Conservation (phyloP, 2,888 invertebrate genomes). For the Pandemis corylana region DNA sequence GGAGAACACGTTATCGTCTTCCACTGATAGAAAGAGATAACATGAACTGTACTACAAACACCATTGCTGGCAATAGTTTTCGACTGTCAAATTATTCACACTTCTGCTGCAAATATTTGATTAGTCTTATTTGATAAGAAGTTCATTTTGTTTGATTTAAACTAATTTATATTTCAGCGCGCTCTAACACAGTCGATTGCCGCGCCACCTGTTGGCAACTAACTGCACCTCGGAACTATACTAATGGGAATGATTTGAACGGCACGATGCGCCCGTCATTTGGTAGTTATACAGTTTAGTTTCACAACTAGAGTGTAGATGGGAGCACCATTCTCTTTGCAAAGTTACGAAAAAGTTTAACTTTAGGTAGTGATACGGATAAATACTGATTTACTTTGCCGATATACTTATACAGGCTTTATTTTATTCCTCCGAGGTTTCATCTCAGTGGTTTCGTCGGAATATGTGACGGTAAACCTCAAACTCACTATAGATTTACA, state of each 20-base stretch:
- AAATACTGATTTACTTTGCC: no score
- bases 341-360: neutral
- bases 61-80: constrained; percentile 21
- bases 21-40: constrained; percentile 57
- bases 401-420: neutral
- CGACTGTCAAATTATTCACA: constrained; percentile 23
- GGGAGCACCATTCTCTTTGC: constrained; percentile 15
- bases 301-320: constrained; percentile 13
- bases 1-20: constrained; percentile 62
- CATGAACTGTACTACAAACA: constrained; percentile 31
- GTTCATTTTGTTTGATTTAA: constrained; percentile 35
- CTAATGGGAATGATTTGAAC: constrained; percentile 11
- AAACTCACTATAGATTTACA: neutral
- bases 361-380: no score
- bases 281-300: constrained; percentile 16
- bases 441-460: neutral
- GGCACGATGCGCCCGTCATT: neutral
- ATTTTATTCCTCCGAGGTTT: no score
- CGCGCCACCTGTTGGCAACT: constrained; percentile 47
- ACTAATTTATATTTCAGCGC: constrained; percentile 29
- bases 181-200: constrained; percentile 19
- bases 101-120: constrained; percentile 12
- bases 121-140: constrained; percentile 25
- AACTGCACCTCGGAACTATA: constrained; percentile 6
- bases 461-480: neutral